Evolutionary conservation across 2,888 invertebrate genomes (phyloP).

Genomic region (Heliconius ismenius): DNA sequence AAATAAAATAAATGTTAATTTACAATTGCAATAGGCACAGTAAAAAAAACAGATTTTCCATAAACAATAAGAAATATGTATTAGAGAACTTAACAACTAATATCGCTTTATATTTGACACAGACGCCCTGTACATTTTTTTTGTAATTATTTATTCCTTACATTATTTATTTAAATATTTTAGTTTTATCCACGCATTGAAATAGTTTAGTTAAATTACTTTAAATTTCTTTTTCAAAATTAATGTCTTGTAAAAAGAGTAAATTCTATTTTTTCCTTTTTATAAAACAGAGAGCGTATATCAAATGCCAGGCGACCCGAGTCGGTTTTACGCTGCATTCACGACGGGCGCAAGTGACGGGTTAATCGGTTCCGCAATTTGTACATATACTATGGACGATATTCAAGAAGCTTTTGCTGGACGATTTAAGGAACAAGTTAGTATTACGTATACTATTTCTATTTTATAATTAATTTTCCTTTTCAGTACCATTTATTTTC

Average conservation of each 20-base stretch:
- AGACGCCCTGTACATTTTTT: neutral
- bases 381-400: slow-evolving; percentile 84
- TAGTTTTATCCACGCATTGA: neutral
- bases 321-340: slow-evolving; percentile 85
- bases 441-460: slow-evolving; percentile 27
- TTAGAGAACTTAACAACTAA: neutral
- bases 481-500: neutral
- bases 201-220: slow-evolving; percentile 1
- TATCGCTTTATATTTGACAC: neutral
- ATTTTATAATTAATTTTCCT: slow-evolving; percentile 12
- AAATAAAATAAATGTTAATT: neutral
- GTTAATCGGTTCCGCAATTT: slow-evolving; percentile 86
- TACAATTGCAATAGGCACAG: too few species aligned
- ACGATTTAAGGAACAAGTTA: slow-evolving; percentile 85
- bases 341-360: slow-evolving; percentile 86
- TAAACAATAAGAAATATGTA: neutral
- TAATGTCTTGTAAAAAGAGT: slow-evolving; percentile 24
- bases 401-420: slow-evolving; percentile 86
- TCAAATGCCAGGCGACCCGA: slow-evolving; percentile 83
- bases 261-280: slow-evolving; percentile 41
- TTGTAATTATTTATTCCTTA: neutral
- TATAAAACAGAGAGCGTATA: slow-evolving; percentile 83
- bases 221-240: neutral
- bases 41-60: neutral
- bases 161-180: neutral